Base-by-base conservation (phyloP, 2,888 invertebrate genomes). In the Meandrusa payeni region DNA sequence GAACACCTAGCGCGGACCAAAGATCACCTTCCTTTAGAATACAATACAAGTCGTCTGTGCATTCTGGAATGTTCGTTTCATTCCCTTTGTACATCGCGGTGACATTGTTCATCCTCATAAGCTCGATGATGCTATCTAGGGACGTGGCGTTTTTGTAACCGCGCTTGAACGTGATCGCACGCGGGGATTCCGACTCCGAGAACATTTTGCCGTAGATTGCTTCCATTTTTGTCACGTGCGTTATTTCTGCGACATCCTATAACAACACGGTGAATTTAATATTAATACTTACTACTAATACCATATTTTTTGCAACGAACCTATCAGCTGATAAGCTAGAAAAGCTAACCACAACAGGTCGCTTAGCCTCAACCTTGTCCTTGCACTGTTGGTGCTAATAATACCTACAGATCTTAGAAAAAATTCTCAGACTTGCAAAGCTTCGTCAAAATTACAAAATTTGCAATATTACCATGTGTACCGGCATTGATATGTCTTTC, bases 51-150 rank as follows among this genome's bases (percentile, higher is more conserved):
- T 56, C 70, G 50, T 49, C 72, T 1, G 47, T 49, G 47, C 77
- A 79, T 40, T 48, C 59, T 3, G 48, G 46, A 13, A 17, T 2
- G 52, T 62, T 38, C 3, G 61, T 68, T 29, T 69, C 62, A 15
- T 59, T 66, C 6, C 64, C 61, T 27, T 61, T 59, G 41, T 64
- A 68, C 10, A 72, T 65, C 2, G 71, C 69, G 3, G 79, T 79
- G 29, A 82, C 54, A 50, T 87, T 85, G 55, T 73, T 85, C 38
- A 75, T 70, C 41, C 85, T 67, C 85, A 87, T 85, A 41, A 87
- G 57, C 45, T 73, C 63, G 41, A 83, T 62, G 29, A 87, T 76
- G 44, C 63, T 71, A 5, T 79, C 65, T 3, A 80, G 46, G 6
- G 77, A 69, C 1, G 81, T 83, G 0, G 85, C 82, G 52, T 85